phyloP scores from a whole-genome alignment of 2,113 vertebrate species.

The Acrocephalus arundinaceus region DNA sequence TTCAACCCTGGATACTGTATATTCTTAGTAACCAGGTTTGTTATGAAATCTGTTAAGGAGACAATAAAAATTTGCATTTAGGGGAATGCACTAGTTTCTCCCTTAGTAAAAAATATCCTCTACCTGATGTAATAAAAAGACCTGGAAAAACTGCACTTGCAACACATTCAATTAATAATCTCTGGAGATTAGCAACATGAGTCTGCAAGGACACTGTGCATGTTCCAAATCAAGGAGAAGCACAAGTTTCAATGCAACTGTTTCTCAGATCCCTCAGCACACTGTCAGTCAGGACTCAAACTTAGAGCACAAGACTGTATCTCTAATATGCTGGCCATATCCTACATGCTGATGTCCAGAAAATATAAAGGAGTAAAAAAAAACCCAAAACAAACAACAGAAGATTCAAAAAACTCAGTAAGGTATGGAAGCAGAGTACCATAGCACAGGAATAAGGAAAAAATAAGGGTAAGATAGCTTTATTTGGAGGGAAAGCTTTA shows the following conservation, averaged over 20 bases:
- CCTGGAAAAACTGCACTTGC: not conserved
- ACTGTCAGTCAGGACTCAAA: not conserved
- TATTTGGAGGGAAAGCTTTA: no score
- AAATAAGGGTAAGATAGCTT: not conserved
- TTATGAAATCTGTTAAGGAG: not conserved
- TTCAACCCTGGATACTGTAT: not conserved
- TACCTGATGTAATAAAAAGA: not conserved
- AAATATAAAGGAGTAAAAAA: not conserved
- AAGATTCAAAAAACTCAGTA: not conserved
- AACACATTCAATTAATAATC: not conserved
- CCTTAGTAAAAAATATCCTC: not conserved
- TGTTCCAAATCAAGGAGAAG: not conserved
- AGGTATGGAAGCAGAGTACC: not conserved
- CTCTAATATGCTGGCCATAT: not conserved
- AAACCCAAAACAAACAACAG: not conserved
- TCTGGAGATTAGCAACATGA: not conserved
- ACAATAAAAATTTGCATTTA: not conserved
- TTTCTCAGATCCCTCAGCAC: not conserved
- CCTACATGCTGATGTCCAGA: not conserved
- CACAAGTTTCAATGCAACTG: not conserved
- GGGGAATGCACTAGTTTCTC: not conserved
- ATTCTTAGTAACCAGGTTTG: not conserved
- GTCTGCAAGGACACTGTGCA: not conserved
- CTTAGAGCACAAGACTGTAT: not conserved
- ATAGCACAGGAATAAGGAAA: not conserved